phyloP scores from a whole-genome alignment of 2,113 vertebrate species.

The Brienomyrus brachyistius region DNA sequence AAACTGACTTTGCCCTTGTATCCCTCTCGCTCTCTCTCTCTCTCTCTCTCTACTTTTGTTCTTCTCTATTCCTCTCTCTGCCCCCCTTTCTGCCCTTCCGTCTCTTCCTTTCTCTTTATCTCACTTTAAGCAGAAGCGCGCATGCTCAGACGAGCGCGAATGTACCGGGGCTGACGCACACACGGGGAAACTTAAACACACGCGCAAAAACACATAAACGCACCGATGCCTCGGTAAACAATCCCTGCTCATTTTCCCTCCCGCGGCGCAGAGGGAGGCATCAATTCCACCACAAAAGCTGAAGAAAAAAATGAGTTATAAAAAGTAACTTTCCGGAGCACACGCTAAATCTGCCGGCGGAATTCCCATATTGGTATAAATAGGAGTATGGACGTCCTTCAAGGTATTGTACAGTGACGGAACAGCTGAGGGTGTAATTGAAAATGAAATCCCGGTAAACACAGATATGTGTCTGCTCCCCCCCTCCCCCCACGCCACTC shows the following conservation, averaged over 20 bases:
- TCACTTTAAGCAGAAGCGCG: not conserved
- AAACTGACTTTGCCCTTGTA: not conserved
- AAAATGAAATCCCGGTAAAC: constrained; percentile 15
- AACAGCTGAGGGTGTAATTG: constrained; percentile 1
- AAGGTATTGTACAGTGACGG: not conserved
- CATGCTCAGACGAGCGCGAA: not conserved
- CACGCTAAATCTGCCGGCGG: not conserved
- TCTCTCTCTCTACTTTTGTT: not conserved
- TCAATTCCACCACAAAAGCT: not conserved
- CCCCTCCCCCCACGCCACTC: not conserved
- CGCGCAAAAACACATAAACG: not conserved
- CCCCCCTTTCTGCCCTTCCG: not conserved
- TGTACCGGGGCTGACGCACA: not conserved
- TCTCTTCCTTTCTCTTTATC: not conserved
- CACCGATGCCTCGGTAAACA: not conserved
- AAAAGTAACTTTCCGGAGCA: not conserved
- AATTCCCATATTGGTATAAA: not conserved
- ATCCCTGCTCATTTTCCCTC: not conserved
- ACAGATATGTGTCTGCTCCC: not conserved
- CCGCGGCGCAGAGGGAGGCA: not conserved
- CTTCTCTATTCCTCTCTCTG: not conserved
- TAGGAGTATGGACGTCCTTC: not conserved
- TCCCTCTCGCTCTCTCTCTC: not conserved
- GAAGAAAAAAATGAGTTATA: not conserved
- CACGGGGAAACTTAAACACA: not conserved